Evolutionary conservation across 2,888 invertebrate species (phyloP), one percentile per base, ranked within the genome.

Genomic region (Esperia sulphurella): DNA sequence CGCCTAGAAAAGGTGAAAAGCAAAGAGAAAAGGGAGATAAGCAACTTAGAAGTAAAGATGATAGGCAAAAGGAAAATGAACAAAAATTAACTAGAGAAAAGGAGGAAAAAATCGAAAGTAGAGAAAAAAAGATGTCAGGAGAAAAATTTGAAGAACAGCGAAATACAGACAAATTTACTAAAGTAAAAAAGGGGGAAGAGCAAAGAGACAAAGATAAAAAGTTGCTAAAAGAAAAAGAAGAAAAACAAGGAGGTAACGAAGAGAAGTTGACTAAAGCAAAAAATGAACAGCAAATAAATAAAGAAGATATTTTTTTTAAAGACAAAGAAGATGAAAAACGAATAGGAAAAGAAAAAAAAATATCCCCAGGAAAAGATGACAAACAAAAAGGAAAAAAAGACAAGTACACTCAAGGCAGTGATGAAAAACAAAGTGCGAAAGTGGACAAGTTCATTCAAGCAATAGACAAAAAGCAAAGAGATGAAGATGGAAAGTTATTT

Each of bases 1-100:
- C 45, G 47, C 41, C 42, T 6, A 41, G 12, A 41, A 52, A 46
- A 44, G 28, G 48, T 46, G 43, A 46, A 39, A 48, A 35, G 13
- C 13, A 47, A 9, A 39, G 42, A 38, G 48, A 51, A 45, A 14
- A 45, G 10, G 42, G 14, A 39, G 48, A 28, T 43, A 46, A 50
- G 33, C 14, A 43, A 14, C 42, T 40, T 28, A 42, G 8, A 40
- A 9, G 14, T 7, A 13, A 39, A 39, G 39, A 39, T 2, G 39
- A 39, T 8, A 39, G 13, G 37, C 8, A 33, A 33, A 33, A 33
- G 7, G 10, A 12, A 3, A 7, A 37, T 6, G 13, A 37, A 7
- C 12, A 37, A n/a, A 37, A 13, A 37, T 12, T 37, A 37, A 3
- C 7, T 10, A 33, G 9, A 10, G 10, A 33, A 33, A 33, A 33